These are phyloP conservation scores for Junco hyemalis DNA, from an alignment of 2,113 vertebrate genomes.

Conservation along the genomic window DNA sequence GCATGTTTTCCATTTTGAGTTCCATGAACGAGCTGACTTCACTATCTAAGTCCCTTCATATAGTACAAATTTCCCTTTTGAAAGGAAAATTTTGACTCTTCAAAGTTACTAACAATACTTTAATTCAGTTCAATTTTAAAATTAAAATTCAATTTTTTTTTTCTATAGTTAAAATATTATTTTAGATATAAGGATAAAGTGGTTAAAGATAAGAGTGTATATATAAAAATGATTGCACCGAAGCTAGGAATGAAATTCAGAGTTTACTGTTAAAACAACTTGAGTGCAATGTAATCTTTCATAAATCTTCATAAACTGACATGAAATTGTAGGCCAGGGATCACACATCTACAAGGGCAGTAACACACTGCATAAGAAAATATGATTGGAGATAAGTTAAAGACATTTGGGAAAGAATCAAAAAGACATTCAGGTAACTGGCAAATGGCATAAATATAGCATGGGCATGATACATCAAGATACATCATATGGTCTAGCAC, in stretches of 20 bases:
- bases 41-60: background rate
- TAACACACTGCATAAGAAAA: background rate
- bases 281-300: background rate
- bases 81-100: background rate
- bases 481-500: too few species aligned
- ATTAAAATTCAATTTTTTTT: background rate
- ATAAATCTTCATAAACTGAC: background rate
- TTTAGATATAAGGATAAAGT: background rate
- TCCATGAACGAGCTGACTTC: background rate
- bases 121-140: background rate
- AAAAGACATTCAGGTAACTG: background rate
- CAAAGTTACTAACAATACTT: background rate
- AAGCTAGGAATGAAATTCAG: background rate
- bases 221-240: accelerated
- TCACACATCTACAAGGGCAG: background rate
- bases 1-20: background rate
- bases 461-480: background rate
- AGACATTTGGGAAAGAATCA: background rate
- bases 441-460: background rate
- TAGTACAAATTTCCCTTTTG: background rate
- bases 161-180: background rate
- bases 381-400: background rate
- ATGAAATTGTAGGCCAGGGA: background rate
- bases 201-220: background rate
- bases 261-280: background rate